Evolutionary conservation across 1,140 invertebrate genomes (phyloP).

Genomic region (Drosophila nigrodunni): DNA sequence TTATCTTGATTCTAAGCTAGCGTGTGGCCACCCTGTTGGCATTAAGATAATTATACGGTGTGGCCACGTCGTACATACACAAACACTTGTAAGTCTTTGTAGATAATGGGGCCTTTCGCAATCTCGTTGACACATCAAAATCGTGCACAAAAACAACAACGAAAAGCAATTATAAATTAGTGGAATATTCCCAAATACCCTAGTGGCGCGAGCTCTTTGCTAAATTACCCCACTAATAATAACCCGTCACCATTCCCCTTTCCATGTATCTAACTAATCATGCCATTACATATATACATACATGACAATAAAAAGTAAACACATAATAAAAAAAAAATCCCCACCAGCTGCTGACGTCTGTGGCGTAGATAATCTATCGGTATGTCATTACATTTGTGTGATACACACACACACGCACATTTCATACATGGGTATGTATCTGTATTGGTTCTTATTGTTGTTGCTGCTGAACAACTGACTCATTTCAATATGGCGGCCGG

Average conservation of each 20-base stretch:
- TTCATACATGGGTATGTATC: background rate
- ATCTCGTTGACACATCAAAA: slow-evolving; percentile 61
- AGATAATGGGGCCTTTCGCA: slow-evolving; percentile 62
- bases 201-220: background rate
- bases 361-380: background rate
- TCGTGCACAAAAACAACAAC: slow-evolving; percentile 56
- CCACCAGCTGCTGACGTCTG: slow-evolving; percentile 17
- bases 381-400: slow-evolving; percentile 9
- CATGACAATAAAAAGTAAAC: slow-evolving; percentile 20
- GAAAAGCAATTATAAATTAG: slow-evolving; percentile 60
- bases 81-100: slow-evolving; percentile 3
- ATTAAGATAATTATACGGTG: slow-evolving; percentile 24
- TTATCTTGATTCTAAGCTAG: background rate
- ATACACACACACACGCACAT: background rate
- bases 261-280: slow-evolving; percentile 1
- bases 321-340: slow-evolving; percentile 19
- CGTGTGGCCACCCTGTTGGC: background rate
- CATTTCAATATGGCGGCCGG: slow-evolving; percentile 68
- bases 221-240: slow-evolving; percentile 8
- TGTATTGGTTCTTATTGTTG: slow-evolving; percentile 1
- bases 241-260: background rate
- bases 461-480: slow-evolving; percentile 20
- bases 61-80: background rate
- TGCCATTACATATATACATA: slow-evolving; percentile 15
- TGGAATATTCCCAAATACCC: slow-evolving; percentile 54